Evolutionary conservation across 2,797 vertebrate genomes (phyloP).

Genomic region (Sylvia borin): DNA sequence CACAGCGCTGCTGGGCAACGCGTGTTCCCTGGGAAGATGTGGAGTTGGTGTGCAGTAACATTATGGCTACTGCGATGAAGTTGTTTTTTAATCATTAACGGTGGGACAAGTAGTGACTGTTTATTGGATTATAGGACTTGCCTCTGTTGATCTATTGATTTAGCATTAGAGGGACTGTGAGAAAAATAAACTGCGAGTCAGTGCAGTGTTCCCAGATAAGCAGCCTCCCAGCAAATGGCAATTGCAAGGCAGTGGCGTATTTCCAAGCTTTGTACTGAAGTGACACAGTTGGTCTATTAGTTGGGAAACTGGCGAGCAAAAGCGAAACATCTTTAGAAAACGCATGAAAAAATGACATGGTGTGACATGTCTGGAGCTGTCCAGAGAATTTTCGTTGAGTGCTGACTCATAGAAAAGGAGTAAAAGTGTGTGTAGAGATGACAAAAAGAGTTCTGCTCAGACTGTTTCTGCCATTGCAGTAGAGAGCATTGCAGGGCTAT

Average conservation of each 20-base stretch:
- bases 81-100: not conserved
- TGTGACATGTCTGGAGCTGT: conserved; percentile 27
- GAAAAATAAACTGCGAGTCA: conserved; percentile 41
- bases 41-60: not conserved
- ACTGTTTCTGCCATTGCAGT: not conserved
- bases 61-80: not conserved
- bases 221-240: not conserved
- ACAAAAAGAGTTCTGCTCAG: not conserved
- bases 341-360: not conserved
- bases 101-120: not conserved
- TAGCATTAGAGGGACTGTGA: not conserved
- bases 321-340: not conserved
- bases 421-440: not conserved
- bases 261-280: not conserved
- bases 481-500: not conserved
- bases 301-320: not conserved
- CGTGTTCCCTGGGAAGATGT: not conserved
- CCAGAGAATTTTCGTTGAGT: not conserved
- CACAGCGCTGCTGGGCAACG: not conserved
- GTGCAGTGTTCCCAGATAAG: conserved; percentile 12
- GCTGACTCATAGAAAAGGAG: not conserved
- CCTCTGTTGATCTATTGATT: not conserved
- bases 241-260: not conserved
- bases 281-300: not conserved
- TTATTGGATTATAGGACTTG: not conserved